Conservation (phyloP, 2,888 invertebrate species). For the Bimastos eiseni region DNA sequence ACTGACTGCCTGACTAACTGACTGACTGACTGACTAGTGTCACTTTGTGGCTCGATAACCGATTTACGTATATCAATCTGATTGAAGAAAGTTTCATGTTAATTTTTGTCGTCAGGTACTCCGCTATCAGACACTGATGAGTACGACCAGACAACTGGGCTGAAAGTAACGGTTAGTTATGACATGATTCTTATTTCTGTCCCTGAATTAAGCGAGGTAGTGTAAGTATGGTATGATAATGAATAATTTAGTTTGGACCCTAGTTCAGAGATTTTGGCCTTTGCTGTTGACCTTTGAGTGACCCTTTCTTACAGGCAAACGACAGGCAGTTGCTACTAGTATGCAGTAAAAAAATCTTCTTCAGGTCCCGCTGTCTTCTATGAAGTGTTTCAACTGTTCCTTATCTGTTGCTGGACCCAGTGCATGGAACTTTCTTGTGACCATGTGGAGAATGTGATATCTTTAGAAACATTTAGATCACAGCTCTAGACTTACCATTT, state of each 20-base stretch:
- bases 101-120: not conserved
- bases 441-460: too few species aligned
- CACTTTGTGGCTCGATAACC: not conserved
- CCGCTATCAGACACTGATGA: not conserved
- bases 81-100: not conserved
- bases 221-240: not conserved
- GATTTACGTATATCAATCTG: not conserved
- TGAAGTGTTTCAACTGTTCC: too few species aligned
- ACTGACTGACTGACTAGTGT: not conserved
- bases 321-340: too few species aligned
- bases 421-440: too few species aligned
- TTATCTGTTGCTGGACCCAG: too few species aligned
- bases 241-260: not conserved
- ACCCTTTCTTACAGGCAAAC: too few species aligned
- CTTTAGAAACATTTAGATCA: too few species aligned
- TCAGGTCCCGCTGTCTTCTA: too few species aligned
- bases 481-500: too few species aligned
- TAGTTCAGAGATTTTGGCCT: not conserved
- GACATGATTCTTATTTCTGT: not conserved
- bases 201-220: not conserved
- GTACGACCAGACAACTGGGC: constrained; percentile 16
- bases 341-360: too few species aligned
- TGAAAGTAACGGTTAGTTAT: constrained; percentile 8
- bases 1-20: too few species aligned
- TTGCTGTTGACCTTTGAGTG: too few species aligned